Percentiles rank a stretch among this genome's conserved stretches.
Conservation (phyloP, 2,113 vertebrate species). For the Zingel zingel region DNA sequence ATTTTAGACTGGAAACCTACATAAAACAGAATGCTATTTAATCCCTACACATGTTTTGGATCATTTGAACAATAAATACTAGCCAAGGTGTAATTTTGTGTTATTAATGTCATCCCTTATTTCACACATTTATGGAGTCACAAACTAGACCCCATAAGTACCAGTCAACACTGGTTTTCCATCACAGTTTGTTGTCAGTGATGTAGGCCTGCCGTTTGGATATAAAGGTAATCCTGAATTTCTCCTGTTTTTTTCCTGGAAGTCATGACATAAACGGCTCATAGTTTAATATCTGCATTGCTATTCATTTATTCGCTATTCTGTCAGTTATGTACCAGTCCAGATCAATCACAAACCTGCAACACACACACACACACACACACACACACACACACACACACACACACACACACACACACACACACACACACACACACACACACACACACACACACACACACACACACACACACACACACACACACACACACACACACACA, state of each 20-base stretch:
- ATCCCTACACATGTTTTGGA: background rate
- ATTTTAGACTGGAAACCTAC: slow-evolving; percentile 3
- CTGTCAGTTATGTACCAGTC: background rate
- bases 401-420: background rate
- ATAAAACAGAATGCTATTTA: slow-evolving; percentile 1
- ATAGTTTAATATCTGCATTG: background rate
- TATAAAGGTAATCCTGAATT: background rate
- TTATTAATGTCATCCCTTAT: slow-evolving; percentile 25
- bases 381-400: too few relatives aligned
- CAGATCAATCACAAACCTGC: background rate
- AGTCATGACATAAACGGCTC: background rate
- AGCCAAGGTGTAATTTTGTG: background rate
- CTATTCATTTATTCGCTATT: slow-evolving; percentile 1
- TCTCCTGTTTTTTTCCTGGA: background rate
- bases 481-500: too few relatives aligned
- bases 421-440: too few relatives aligned
- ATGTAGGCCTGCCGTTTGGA: background rate
- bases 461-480: too few relatives aligned
- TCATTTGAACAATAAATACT: slow-evolving; percentile 20
- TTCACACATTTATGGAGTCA: slow-evolving; percentile 1
- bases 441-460: too few relatives aligned
- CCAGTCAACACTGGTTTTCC: background rate
- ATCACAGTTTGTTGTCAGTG: background rate
- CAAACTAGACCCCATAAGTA: background rate
- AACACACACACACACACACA: too few relatives aligned